A percentile compares a stretch with the other conserved stretches of the same genome.
phyloP scores from a whole-genome alignment of 37 sponge, comb jelly and placozoan species.

The Chondrosia reniformis region DNA sequence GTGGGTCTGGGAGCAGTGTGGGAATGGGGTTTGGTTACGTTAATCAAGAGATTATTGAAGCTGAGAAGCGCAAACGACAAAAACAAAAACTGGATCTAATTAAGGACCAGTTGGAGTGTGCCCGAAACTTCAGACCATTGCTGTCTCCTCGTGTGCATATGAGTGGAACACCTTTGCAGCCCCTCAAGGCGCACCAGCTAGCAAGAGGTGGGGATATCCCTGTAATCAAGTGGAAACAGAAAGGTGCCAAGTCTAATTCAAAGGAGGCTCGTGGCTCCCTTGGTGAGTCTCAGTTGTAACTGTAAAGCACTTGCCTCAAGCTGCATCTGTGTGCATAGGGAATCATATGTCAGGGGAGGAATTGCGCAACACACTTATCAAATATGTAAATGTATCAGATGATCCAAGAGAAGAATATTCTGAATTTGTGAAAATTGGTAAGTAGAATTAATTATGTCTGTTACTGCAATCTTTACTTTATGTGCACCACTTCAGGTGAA shows the following conservation, averaged over 20 bases:
- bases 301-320: background rate
- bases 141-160: no score
- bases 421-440: conserved; percentile 55
- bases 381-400: conserved; percentile 28
- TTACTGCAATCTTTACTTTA: background rate
- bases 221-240: no score
- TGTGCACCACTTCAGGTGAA: conserved; percentile 32
- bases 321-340: background rate
- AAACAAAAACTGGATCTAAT: background rate
- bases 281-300: no score
- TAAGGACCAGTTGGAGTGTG: no score
- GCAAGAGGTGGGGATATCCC: no score
- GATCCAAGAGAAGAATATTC: conserved; percentile 32
- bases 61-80: background rate
- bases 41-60: background rate
- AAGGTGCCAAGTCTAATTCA: no score
- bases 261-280: no score
- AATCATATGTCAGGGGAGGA: conserved; percentile 34
- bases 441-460: background rate
- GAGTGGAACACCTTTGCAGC: no score
- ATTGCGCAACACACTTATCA: conserved; percentile 39
- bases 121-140: no score
- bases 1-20: background rate
- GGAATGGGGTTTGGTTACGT: background rate
- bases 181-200: no score